Evolutionary conservation across 2,888 invertebrate genomes (phyloP), one percentile per base, ranked within the genome.

Genomic region (Formica aserva): DNA sequence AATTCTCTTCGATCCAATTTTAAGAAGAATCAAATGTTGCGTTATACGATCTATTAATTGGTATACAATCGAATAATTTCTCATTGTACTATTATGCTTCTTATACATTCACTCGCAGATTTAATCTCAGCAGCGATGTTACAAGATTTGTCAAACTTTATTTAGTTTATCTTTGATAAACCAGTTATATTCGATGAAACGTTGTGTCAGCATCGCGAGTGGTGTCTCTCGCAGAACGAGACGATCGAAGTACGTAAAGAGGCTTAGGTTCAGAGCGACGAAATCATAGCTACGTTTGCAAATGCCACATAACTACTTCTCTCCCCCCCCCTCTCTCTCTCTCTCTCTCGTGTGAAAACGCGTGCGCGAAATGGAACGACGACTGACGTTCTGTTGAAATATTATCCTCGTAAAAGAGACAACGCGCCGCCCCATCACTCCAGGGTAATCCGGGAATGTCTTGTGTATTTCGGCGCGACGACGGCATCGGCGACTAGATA

Each of bases 361-460:
- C 52, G 82, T 35, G 65, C 32, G 69, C n/a, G 66, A 77, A 66
- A 82, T 60, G 75, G 82, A 85, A 82, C 45, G 65, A 35, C 72
- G 87, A 71, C 82, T 89, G 89, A 89, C 89, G 82, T 87, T 57
- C 41, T 69, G 76, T 62, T 89, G 87, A 89, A 88, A 89, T 89
- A 89, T 89, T 89, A 88, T 89, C 85, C 84, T 85, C 78, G 80
- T 87, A 85, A 89, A 88, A 88, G 86, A 83, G 87, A 86, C 86
- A 75, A 84, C 69, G 57, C 82, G 85, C 69, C 77, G 71, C 74
- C 65, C 77, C 83, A 72, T 85, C 82, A 74, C 69, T 86, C 83
- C 60, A 29, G 48, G 66, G 85, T 89, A 89, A 89, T 89, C 89
- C 88, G 75, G 72, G 72, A 87, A 86, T 87, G 87, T 88, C 86